These are phyloP conservation scores for Iselma pallidipennis DNA, from an alignment of 2,888 invertebrate genomes.

Conservation along the genomic window DNA sequence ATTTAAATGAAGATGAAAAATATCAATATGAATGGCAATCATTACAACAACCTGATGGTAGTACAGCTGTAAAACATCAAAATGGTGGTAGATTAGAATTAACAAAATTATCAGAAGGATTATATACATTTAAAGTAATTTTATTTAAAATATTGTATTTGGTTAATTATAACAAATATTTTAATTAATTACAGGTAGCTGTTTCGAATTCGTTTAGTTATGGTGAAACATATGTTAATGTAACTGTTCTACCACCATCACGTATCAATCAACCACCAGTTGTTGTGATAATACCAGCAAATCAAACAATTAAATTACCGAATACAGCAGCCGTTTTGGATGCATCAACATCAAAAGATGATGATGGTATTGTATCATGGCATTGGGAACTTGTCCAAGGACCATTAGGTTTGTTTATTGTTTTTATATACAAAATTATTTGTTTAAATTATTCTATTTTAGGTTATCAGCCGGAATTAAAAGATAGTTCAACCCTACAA, in stretches of 20 bases:
- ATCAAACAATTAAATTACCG: slow-evolving; percentile 86
- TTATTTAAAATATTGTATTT: background rate
- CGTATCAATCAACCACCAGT: slow-evolving; percentile 82
- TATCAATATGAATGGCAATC: slow-evolving; percentile 91
- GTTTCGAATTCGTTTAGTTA: slow-evolving; percentile 79
- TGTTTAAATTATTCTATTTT: slow-evolving; percentile 16
- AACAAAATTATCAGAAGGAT: slow-evolving; percentile 81
- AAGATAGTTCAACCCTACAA: slow-evolving; percentile 81
- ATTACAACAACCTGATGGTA: slow-evolving; percentile 80
- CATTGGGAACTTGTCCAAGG: slow-evolving; percentile 92
- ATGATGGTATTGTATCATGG: slow-evolving; percentile 84
- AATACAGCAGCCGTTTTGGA: slow-evolving; percentile 90
- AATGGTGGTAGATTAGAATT: slow-evolving; percentile 83
- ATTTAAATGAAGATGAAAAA: slow-evolving; percentile 70
- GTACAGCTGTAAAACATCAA: slow-evolving; percentile 74
- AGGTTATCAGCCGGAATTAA: slow-evolving; percentile 79
- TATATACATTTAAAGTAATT: slow-evolving; percentile 81
- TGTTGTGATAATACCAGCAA: slow-evolving; percentile 82
- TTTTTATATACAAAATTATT: slow-evolving; percentile 39
- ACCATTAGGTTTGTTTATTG: slow-evolving; percentile 65
- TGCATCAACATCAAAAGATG: slow-evolving; percentile 68
- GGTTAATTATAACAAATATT: background rate
- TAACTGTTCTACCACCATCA: slow-evolving; percentile 84
- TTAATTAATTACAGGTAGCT: slow-evolving; percentile 54
- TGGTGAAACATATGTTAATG: slow-evolving; percentile 85